Percentiles rank a stretch among this genome's conserved stretches.
These are phyloP conservation scores for Gallinago undulata DNA, from an alignment of 2,113 vertebrate species.

Conservation along the genomic window DNA sequence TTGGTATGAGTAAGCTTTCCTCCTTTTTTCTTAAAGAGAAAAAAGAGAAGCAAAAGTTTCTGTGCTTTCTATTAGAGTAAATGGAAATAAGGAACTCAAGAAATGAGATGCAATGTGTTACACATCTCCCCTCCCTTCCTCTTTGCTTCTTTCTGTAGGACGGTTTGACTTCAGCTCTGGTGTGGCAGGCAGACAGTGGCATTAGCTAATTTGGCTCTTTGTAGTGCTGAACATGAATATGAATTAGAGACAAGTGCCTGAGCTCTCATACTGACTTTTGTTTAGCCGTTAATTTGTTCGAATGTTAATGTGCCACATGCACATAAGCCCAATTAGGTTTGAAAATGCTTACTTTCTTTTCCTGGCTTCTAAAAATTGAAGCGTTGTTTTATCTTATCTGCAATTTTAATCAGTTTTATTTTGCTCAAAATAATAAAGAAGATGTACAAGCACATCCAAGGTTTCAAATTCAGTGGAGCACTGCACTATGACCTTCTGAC, in stretches of 20 bases:
- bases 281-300: constrained; percentile 74
- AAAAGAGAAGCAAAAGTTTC: neutral
- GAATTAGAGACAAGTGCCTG: constrained; percentile 69
- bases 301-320: constrained; percentile 68
- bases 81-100: neutral
- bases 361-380: constrained; percentile 5
- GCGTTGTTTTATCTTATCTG: neutral
- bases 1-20: neutral
- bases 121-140: neutral
- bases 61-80: neutral
- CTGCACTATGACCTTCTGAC: neutral
- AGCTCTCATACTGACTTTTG: constrained; percentile 72
- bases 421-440: neutral
- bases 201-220: constrained; percentile 18
- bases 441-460: neutral
- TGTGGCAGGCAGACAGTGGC: constrained; percentile 18
- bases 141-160: neutral
- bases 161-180: neutral
- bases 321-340: constrained; percentile 43
- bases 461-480: neutral
- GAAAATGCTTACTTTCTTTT: constrained; percentile 37
- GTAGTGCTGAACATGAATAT: constrained; percentile 53
- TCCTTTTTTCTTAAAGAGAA: neutral
- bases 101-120: neutral
- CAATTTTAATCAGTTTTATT: neutral